These are phyloP conservation scores for Eupeodes luniger DNA, from an alignment of 2,888 invertebrate genomes.

Conservation along the genomic window DNA sequence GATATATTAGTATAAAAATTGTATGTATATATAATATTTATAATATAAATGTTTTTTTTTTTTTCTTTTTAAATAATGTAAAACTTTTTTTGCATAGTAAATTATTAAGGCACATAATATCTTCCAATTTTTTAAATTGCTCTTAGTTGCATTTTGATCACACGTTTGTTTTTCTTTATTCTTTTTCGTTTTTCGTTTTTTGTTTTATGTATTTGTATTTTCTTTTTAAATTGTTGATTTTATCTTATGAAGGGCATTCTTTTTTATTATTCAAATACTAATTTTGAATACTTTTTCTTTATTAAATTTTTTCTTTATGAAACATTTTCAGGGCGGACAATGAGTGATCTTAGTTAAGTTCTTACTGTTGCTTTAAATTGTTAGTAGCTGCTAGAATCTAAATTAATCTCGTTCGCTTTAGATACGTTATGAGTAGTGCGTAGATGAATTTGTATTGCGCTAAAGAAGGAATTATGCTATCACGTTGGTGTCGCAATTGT, in stretches of 20 bases:
- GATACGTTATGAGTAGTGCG: slow-evolving; percentile 92
- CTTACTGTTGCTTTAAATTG: slow-evolving; percentile 29
- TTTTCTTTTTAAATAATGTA: slow-evolving; percentile 46
- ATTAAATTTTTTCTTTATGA: slow-evolving; percentile 14
- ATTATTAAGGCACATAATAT: slow-evolving; percentile 75
- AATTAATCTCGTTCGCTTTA: slow-evolving; percentile 94
- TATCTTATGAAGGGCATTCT: slow-evolving; percentile 53
- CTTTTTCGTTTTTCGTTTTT: slow-evolving; percentile 14
- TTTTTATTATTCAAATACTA: slow-evolving; percentile 39
- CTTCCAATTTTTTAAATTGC: slow-evolving; percentile 72
- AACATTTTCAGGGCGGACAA: slow-evolving; percentile 12
- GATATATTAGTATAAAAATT: slow-evolving; percentile 39
- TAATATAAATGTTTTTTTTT: slow-evolving; percentile 36
- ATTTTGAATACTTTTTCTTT: slow-evolving; percentile 38
- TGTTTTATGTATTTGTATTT: slow-evolving; percentile 17
- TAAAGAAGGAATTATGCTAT: slow-evolving; percentile 93
- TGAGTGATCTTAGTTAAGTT: slow-evolving; percentile 35
- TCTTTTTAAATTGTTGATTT: slow-evolving; percentile 15
- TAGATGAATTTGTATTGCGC: slow-evolving; percentile 96
- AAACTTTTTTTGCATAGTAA: slow-evolving; percentile 59
- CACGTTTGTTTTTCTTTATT: slow-evolving; percentile 45
- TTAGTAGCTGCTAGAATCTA: slow-evolving; percentile 82
- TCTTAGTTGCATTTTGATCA: slow-evolving; percentile 72
- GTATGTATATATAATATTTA: slow-evolving; percentile 47
- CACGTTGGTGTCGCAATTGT: slow-evolving; percentile 93